Conservation (phyloP, 2,797 vertebrate genomes). For the Microhierax caerulescens region DNA sequence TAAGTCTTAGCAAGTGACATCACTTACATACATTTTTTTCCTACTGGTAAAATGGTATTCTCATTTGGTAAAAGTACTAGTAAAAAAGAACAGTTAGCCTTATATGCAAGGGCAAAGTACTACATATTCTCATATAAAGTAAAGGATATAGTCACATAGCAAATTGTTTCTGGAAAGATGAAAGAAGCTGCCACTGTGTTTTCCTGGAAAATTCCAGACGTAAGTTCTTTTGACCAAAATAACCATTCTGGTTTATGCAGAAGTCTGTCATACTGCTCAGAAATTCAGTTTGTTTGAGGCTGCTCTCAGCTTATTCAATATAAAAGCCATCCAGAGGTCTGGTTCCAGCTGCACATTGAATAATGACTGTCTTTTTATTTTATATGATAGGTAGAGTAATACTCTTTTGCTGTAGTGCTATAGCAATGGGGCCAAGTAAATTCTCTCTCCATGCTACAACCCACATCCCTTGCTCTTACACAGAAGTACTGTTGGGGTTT, state of each 20-base stretch:
- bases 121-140: neutral
- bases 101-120: neutral
- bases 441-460: neutral
- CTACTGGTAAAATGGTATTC: neutral
- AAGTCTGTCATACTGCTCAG: neutral
- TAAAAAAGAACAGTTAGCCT: neutral
- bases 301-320: neutral
- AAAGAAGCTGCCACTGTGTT: neutral
- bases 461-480: neutral
- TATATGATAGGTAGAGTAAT: neutral
- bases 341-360: neutral
- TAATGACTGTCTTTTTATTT: neutral
- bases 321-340: neutral
- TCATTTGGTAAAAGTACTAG: neutral
- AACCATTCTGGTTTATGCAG: neutral
- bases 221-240: neutral
- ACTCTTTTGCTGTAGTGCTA: neutral
- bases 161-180: neutral
- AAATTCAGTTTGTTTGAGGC: conserved; percentile 4
- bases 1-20: neutral
- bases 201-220: neutral
- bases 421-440: neutral
- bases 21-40: neutral
- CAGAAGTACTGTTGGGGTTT: neutral
- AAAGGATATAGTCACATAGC: neutral